These are phyloP conservation scores for Schrankia costaestrigalis DNA, from an alignment of 2,888 invertebrate genomes.

Conservation along the genomic window DNA sequence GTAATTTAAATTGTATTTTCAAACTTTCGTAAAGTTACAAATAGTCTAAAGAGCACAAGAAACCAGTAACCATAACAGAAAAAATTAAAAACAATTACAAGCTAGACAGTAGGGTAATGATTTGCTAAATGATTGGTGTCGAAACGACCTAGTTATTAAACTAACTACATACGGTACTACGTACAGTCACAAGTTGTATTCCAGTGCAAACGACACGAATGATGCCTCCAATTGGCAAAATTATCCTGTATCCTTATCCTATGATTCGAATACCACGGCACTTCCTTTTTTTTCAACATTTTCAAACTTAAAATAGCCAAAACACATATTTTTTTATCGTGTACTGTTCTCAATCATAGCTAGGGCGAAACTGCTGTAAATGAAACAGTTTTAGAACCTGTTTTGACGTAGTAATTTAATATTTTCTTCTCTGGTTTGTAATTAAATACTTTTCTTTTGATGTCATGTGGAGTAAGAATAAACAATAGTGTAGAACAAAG, in stretches of 20 bases:
- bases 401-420: too few relatives aligned
- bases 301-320: too few relatives aligned
- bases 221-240: conserved; percentile 56
- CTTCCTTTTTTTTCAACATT: conserved; percentile 74
- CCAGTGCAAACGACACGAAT: conserved; percentile 66
- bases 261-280: conserved; percentile 68
- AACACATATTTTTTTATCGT: conserved; percentile 33
- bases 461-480: conserved; percentile 35
- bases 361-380: conserved; percentile 47
- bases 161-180: conserved; percentile 34
- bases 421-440: conserved; percentile 40
- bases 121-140: too few relatives aligned
- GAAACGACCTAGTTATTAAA: too few relatives aligned
- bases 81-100: too few relatives aligned
- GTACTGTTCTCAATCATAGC: conserved; percentile 36
- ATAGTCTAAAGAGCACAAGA: too few relatives aligned
- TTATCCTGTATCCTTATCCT: conserved; percentile 64
- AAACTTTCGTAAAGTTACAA: too few relatives aligned
- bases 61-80: too few relatives aligned
- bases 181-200: conserved; percentile 68
- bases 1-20: too few relatives aligned
- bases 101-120: too few relatives aligned
- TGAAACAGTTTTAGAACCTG: conserved; percentile 46
- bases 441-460: conserved; percentile 46
- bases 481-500: conserved; percentile 45